phyloP scores from a whole-genome alignment of 2,113 vertebrate genomes.

The Entomyzon cyanotis region DNA sequence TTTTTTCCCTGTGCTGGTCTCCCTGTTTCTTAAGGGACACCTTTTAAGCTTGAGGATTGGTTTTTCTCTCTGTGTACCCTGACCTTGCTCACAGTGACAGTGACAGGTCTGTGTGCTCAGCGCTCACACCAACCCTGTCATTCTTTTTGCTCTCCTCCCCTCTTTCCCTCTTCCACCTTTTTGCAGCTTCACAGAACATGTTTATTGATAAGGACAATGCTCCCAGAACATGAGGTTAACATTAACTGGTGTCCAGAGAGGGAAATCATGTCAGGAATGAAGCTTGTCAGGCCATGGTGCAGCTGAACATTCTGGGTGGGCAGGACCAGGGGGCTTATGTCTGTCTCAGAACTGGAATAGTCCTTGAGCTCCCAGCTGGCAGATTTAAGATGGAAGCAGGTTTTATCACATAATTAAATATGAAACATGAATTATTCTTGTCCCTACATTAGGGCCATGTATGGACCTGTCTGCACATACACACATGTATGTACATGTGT shows the following conservation, averaged over 20 bases:
- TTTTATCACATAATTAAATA: not conserved
- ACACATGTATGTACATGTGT: accelerated
- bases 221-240: not conserved
- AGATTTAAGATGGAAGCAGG: not conserved
- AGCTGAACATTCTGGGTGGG: not conserved
- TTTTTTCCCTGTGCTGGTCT: not conserved
- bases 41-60: not conserved
- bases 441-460: not conserved
- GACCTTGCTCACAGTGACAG: not conserved
- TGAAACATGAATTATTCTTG: not conserved
- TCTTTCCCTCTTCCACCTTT: not conserved
- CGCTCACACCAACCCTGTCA: not conserved
- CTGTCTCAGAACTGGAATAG: not conserved
- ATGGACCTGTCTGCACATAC: not conserved
- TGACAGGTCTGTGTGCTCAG: not conserved
- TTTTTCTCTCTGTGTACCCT: not conserved
- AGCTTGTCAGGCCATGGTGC: accelerated
- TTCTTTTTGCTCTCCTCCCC: not conserved
- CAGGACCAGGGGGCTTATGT: accelerated
- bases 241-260: not conserved
- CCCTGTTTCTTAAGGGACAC: not conserved
- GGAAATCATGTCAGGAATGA: not conserved
- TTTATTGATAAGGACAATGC: not conserved
- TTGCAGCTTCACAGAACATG: not conserved
- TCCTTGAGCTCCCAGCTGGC: not conserved